A percentile compares a stretch with the other conserved stretches of the same genome.
Conservation (phyloP, 2,113 vertebrate species). For the Tenebrosternarchus preto region DNA sequence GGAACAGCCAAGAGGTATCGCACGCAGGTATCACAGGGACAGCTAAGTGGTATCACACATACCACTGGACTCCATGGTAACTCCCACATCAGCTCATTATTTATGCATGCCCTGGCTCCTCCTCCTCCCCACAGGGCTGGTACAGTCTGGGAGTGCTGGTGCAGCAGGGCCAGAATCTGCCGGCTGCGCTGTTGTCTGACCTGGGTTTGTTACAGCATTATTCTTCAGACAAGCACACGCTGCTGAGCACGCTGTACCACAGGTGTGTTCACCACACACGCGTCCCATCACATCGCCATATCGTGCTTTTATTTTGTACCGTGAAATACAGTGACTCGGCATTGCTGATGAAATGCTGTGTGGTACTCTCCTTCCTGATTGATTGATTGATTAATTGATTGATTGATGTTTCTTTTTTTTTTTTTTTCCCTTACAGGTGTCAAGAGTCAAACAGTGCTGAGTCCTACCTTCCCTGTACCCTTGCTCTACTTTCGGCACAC, state of each 20-base stretch:
- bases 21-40: no score
- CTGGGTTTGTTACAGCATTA: slow-evolving; percentile 69
- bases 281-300: not conserved
- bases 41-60: slow-evolving; percentile 63
- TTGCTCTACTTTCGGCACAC: slow-evolving; percentile 70
- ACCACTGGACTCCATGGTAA: not conserved
- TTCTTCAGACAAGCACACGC: slow-evolving; percentile 58
- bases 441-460: slow-evolving; percentile 69
- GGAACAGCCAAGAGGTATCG: not conserved
- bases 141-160: slow-evolving; percentile 76
- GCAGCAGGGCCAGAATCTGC: slow-evolving; percentile 70
- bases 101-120: not conserved
- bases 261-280: slow-evolving; percentile 59
- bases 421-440: slow-evolving; percentile 66
- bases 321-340: not conserved
- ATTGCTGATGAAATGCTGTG: not conserved
- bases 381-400: not conserved
- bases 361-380: not conserved
- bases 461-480: slow-evolving; percentile 76
- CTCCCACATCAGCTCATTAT: not conserved
- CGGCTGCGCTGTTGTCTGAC: slow-evolving; percentile 62
- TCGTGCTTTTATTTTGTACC: not conserved
- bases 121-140: slow-evolving; percentile 71
- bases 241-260: slow-evolving; percentile 68
- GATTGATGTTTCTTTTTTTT: not conserved